Percentiles rank a stretch among this genome's conserved stretches.
Evolutionary conservation across 2,113 vertebrate species (phyloP).

Genomic region (Perca schrenkii): DNA sequence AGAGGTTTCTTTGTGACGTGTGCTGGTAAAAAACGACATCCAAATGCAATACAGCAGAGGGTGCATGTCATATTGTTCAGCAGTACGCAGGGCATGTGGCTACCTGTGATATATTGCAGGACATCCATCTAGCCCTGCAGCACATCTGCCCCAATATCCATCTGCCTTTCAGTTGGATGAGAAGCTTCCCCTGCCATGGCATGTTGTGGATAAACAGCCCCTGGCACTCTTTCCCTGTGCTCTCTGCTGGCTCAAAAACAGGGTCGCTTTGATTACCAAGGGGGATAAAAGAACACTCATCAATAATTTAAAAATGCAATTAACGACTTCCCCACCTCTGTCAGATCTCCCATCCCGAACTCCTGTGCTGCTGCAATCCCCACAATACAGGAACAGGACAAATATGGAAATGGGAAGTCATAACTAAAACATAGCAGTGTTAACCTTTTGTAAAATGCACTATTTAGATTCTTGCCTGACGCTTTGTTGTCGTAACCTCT

Average conservation of each 20-base stretch:
- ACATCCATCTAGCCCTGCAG: slow-evolving; percentile 19
- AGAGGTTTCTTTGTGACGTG: slow-evolving; percentile 15
- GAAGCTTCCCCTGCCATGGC: slow-evolving; percentile 50
- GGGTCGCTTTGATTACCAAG: slow-evolving; percentile 75
- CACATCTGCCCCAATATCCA: slow-evolving; percentile 6
- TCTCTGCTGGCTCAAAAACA: slow-evolving; percentile 66
- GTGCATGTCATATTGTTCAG: slow-evolving; percentile 15
- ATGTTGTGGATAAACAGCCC: slow-evolving; percentile 74
- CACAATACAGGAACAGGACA: slow-evolving; percentile 68
- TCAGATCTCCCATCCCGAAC: slow-evolving; percentile 75
- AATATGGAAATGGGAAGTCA: slow-evolving; percentile 76
- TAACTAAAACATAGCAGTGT: slow-evolving; percentile 75
- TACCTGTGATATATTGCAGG: slow-evolving; percentile 53
- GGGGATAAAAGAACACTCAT: slow-evolving; percentile 74
- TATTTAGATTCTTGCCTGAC: slow-evolving; percentile 49
- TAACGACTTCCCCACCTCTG: slow-evolving; percentile 81
- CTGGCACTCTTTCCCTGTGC: slow-evolving; percentile 51
- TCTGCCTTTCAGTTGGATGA: slow-evolving; percentile 34
- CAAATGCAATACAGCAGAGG: slow-evolving; percentile 19
- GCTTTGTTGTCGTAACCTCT: slow-evolving; percentile 63
- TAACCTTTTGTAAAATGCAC: slow-evolving; percentile 76
- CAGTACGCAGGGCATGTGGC: slow-evolving; percentile 12
- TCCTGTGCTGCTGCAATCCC: slow-evolving; percentile 47
- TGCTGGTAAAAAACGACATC: slow-evolving; percentile 25
- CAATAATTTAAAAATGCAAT: slow-evolving; percentile 83